phyloP scores from a whole-genome alignment of 2,888 invertebrate species.

The Cantharis lateralis region DNA sequence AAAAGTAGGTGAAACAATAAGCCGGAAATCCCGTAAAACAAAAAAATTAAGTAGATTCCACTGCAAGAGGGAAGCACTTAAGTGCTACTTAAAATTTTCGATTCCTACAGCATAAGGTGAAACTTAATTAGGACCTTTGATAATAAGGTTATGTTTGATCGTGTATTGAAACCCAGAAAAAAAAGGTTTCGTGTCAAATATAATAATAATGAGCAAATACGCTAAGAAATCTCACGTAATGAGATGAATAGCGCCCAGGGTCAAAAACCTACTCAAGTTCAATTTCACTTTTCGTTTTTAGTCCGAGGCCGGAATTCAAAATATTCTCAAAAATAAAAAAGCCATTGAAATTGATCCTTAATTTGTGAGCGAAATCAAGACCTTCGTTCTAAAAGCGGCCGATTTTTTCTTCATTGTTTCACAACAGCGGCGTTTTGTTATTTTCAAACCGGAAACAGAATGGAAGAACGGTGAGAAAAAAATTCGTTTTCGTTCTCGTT shows the following conservation, averaged over 20 bases:
- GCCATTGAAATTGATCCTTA: background rate
- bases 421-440: background rate
- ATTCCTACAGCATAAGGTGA: background rate
- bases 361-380: background rate
- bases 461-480: background rate
- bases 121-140: background rate
- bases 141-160: background rate
- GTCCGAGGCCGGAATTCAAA: background rate
- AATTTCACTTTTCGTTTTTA: constrained; percentile 8
- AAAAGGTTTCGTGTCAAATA: background rate
- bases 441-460: background rate
- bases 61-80: background rate
- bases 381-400: background rate
- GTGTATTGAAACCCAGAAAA: background rate
- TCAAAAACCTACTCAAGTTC: constrained; percentile 17
- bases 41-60: background rate
- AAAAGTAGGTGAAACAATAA: background rate
- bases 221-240: constrained; percentile 4
- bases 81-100: background rate
- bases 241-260: constrained; percentile 7
- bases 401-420: background rate
- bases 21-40: background rate
- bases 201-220: constrained; percentile 1
- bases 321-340: background rate
- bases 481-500: background rate